Percentiles rank a stretch among this genome's conserved stretches.
Evolutionary conservation across 2,797 vertebrate genomes (phyloP).

Genomic region (Poecilia gillii): DNA sequence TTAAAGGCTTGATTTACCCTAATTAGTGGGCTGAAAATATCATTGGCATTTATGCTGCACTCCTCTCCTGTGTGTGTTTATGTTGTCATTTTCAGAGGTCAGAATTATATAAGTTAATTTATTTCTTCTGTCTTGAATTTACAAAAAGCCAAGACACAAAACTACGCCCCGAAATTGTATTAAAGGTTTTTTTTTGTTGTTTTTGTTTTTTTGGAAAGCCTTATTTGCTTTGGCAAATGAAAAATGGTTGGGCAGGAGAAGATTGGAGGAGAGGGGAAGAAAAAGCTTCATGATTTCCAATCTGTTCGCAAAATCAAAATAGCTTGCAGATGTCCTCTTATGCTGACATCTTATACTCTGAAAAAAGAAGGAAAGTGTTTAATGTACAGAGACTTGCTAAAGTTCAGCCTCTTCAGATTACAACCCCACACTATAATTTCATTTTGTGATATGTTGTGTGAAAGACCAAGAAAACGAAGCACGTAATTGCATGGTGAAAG

Average conservation of each 20-base stretch:
- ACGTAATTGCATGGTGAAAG: not conserved
- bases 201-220: slow-evolving; percentile 12
- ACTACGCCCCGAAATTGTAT: slow-evolving; percentile 70
- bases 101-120: slow-evolving; percentile 9
- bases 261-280: not conserved
- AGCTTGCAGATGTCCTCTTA: slow-evolving; percentile 46
- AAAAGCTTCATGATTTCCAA: not conserved
- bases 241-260: not conserved
- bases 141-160: slow-evolving; percentile 45
- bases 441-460: not conserved
- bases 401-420: not conserved
- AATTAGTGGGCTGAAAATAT: not conserved
- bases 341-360: slow-evolving; percentile 20
- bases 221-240: not conserved
- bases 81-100: slow-evolving; percentile 2
- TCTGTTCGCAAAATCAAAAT: not conserved
- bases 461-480: not conserved
- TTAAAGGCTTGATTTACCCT: not conserved
- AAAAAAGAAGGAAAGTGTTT: not conserved
- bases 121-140: slow-evolving; percentile 30
- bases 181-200: slow-evolving; percentile 60
- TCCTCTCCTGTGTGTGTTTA: slow-evolving; percentile 5
- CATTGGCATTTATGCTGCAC: not conserved
- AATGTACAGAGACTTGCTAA: not conserved
- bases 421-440: not conserved